Conservation (phyloP, 2,113 vertebrate species). For the Ranitomeya variabilis region DNA sequence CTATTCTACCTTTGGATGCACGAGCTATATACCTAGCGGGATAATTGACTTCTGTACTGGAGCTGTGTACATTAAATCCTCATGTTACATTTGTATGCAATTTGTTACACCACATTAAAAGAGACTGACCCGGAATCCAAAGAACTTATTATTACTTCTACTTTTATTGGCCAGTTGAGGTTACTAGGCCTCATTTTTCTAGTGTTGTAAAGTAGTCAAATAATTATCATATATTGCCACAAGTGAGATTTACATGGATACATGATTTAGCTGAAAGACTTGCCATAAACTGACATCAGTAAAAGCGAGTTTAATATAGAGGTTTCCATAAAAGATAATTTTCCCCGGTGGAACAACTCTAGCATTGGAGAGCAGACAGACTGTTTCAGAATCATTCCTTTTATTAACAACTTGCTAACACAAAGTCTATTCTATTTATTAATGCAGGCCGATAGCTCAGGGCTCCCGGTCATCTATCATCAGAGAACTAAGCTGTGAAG, state of each 20-base stretch:
- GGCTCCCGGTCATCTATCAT: background rate
- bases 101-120: conserved; percentile 57
- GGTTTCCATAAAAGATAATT: conserved; percentile 42
- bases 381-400: conserved; percentile 3
- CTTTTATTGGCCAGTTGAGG: conserved; percentile 54
- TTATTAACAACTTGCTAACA: conserved; percentile 18
- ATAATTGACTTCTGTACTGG: conserved; percentile 51
- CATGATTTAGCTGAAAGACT: conserved; percentile 33
- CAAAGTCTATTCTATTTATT: conserved; percentile 17
- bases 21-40: conserved; percentile 32
- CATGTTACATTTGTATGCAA: conserved; percentile 57
- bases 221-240: conserved; percentile 53
- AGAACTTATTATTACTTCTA: conserved; percentile 55
- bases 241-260: conserved; percentile 43
- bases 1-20: background rate
- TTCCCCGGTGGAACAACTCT: conserved; percentile 37
- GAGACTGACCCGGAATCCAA: conserved; percentile 47
- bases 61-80: conserved; percentile 53
- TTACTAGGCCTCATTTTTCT: conserved; percentile 49
- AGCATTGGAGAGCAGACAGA: conserved; percentile 5
- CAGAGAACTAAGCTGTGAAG: background rate
- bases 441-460: background rate
- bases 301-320: conserved; percentile 32
- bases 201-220: conserved; percentile 51
- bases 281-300: conserved; percentile 41